phyloP scores from a whole-genome alignment of 2,113 vertebrate genomes.

The Petromus typicus region DNA sequence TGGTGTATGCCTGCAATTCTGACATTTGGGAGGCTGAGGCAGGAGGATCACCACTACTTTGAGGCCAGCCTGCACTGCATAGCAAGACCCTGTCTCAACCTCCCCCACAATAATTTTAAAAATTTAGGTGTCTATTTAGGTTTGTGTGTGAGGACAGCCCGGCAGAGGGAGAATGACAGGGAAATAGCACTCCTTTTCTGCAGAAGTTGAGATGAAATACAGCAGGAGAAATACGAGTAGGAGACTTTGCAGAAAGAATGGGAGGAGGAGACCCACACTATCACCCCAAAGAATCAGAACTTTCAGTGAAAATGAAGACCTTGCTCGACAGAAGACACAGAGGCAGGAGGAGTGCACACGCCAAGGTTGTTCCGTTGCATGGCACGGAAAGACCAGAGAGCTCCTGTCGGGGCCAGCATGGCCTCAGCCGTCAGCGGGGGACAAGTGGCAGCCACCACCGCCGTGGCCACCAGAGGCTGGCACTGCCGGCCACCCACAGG shows the following conservation, averaged over 20 bases:
- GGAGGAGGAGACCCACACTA: neutral
- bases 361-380: neutral
- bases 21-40: neutral
- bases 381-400: neutral
- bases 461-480: neutral
- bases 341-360: accelerated
- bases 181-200: neutral
- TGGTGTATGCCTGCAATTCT: neutral
- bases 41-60: neutral
- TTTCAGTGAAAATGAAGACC: neutral
- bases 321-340: neutral
- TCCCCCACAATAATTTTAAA: neutral
- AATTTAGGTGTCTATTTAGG: neutral
- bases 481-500: neutral
- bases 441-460: accelerated
- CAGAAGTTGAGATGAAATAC: neutral
- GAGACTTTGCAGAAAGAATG: neutral
- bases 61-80: neutral
- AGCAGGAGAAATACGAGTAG: neutral
- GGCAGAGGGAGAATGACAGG: neutral
- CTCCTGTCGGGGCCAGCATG: neutral
- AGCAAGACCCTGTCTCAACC: neutral
- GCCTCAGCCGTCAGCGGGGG: neutral
- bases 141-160: neutral
- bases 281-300: neutral